phyloP scores from a whole-genome alignment of 2,888 invertebrate genomes.

The Mythimna lalbum region DNA sequence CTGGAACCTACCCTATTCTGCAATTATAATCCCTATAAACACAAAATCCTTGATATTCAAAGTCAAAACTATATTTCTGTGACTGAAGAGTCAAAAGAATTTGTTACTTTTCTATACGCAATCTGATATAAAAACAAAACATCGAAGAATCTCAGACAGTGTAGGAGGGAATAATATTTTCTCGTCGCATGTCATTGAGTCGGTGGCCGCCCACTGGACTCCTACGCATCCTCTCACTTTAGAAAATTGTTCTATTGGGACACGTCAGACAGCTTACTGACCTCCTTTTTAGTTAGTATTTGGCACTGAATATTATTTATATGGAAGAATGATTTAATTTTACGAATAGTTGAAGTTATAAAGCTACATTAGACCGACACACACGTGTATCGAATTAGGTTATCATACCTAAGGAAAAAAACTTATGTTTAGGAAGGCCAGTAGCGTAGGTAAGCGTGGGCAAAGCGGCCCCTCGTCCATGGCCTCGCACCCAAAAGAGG shows the following conservation, averaged over 20 bases:
- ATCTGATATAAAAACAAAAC: conserved; percentile 17
- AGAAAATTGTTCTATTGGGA: conserved; percentile 51
- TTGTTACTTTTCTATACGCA: conserved; percentile 8
- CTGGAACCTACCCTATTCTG: no score
- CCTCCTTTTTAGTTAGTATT: conserved; percentile 54
- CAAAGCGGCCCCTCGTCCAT: no score
- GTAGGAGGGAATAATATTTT: conserved; percentile 38
- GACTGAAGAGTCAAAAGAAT: not conserved
- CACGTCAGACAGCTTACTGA: conserved; percentile 63
- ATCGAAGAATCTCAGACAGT: conserved; percentile 35
- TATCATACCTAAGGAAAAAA: no score
- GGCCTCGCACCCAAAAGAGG: no score
- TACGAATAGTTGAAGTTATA: no score
- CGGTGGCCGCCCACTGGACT: conserved; percentile 59
- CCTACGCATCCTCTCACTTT: conserved; percentile 71
- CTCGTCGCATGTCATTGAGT: conserved; percentile 29
- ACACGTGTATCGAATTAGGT: no score
- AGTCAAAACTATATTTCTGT: not conserved
- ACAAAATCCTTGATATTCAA: not conserved
- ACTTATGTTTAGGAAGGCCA: no score
- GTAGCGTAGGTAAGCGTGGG: no score
- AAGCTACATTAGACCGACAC: no score
- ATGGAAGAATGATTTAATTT: conserved; percentile 16
- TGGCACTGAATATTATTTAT: conserved; percentile 12
- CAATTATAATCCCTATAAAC: no score